These are phyloP conservation scores for Urosaurus nigricauda DNA, from an alignment of 2,797 vertebrate genomes.

Conservation along the genomic window DNA sequence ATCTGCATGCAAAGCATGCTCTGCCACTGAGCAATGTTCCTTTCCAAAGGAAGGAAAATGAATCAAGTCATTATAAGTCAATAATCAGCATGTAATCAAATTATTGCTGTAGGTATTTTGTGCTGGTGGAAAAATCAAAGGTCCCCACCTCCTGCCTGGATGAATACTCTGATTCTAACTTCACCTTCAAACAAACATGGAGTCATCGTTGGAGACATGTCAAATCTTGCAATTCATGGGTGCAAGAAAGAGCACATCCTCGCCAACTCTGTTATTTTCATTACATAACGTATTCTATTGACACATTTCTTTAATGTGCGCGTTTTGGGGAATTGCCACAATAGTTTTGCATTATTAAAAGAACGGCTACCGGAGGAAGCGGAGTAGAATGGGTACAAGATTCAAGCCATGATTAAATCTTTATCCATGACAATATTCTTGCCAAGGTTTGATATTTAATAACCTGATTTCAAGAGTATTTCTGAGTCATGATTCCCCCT, in stretches of 20 bases:
- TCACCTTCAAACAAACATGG: constrained; percentile 42
- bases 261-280: constrained; percentile 25
- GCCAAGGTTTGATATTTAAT: constrained; percentile 8
- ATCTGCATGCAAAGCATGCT: background rate
- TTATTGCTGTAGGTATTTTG: constrained; percentile 47
- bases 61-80: constrained; percentile 12
- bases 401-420: constrained; percentile 5
- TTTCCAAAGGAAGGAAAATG: background rate
- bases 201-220: constrained; percentile 26
- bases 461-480: constrained; percentile 45
- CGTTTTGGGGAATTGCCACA: constrained; percentile 43
- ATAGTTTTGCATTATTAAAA: constrained; percentile 29
- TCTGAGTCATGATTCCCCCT: background rate
- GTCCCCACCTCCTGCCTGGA: constrained; percentile 27
- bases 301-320: constrained; percentile 27
- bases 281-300: background rate
- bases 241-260: constrained; percentile 13
- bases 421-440: constrained; percentile 15
- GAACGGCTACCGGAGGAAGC: constrained; percentile 25
- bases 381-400: constrained; percentile 17
- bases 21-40: background rate
- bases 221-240: background rate
- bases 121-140: constrained; percentile 14
- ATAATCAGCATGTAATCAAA: constrained; percentile 37
- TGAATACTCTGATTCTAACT: constrained; percentile 48